Base-by-base conservation (phyloP, 2,888 invertebrate species). In the Yponomeuta plumbellus region DNA sequence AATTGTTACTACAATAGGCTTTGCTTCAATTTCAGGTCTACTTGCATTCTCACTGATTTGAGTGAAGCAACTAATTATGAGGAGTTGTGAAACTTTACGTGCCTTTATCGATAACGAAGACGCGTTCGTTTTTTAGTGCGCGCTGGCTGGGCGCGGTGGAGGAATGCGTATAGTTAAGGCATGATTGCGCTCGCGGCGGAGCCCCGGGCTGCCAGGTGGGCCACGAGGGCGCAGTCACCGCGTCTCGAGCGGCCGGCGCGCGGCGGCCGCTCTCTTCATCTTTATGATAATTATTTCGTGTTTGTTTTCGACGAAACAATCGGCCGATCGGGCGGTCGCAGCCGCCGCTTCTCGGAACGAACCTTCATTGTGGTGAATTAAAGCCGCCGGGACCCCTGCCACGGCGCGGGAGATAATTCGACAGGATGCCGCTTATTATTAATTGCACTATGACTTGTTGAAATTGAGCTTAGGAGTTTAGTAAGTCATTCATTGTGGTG, bases 381-480 rank as follows among this genome's bases (percentile, higher is more conserved):
- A 88, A 89, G 88, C 89, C 88, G 91, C 83, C 85, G 83, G 90
- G 88, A 88, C 89, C 90, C 89, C 90, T 88, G 88, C 89, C 88
- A 84, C 87, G 90, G 80, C 80, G 64, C 59, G 87, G 85, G 87
- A 90, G 89, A 89, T 90, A 91, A 90, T 91, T 91, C 90, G 89
- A 90, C 90, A 90, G 90, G 91, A 91, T 88, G 89, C 91, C 90
- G 88, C 88, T 88, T 88, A 91, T 90, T 91, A 91, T 91, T 91
- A 91, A 91, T 91, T 91, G 90, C 89, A 90, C 90, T 91, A 91
- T 91, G 91, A 91, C 91, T 91, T 90, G 91, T 90, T 88, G 90
- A 91, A 90, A 91, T 86, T 85, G 83, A 86, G 85, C 84, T 88
- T 83, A 67, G 71, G 80, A 85, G 85, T 86, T 88, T 86, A 88